A percentile compares a stretch with the other conserved stretches of the same genome.
phyloP scores from a whole-genome alignment of 2,888 invertebrate genomes.

The Drosophila cognata region DNA sequence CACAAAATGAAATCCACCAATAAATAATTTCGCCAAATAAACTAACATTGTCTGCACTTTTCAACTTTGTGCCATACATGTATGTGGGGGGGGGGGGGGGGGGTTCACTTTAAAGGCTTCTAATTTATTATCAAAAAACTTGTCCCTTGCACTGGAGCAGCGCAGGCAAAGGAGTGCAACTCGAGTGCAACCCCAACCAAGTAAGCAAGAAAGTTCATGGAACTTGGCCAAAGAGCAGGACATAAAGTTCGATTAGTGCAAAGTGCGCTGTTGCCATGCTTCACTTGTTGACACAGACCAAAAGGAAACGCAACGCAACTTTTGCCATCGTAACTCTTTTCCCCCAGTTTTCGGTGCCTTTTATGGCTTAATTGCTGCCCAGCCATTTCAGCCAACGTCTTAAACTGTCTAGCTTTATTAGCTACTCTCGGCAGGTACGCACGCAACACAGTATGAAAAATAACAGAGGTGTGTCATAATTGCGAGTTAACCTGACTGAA shows the following conservation, averaged over 20 bases:
- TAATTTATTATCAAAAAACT: conserved; percentile 53
- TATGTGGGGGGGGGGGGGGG: background rate
- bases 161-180: conserved; percentile 16
- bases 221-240: conserved; percentile 50
- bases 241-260: conserved; percentile 71
- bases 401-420: conserved; percentile 68
- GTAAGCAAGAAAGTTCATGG: conserved; percentile 47
- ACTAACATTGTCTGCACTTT: conserved; percentile 31
- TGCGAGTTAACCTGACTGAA: background rate
- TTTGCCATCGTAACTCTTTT: conserved; percentile 12
- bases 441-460: conserved; percentile 55
- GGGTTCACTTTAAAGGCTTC: conserved; percentile 45
- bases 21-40: conserved; percentile 32
- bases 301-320: conserved; percentile 28
- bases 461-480: background rate
- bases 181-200: conserved; percentile 16
- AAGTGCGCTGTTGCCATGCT: conserved; percentile 57
- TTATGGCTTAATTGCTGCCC: conserved; percentile 60
- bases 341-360: conserved; percentile 43
- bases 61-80: conserved; percentile 14
- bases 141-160: conserved; percentile 3
- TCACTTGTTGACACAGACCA: conserved; percentile 57
- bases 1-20: conserved; percentile 14
- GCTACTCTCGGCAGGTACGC: conserved; percentile 48
- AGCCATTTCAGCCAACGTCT: conserved; percentile 40